Conservation (phyloP, 2,113 vertebrate species). For the Alethe diademata region DNA sequence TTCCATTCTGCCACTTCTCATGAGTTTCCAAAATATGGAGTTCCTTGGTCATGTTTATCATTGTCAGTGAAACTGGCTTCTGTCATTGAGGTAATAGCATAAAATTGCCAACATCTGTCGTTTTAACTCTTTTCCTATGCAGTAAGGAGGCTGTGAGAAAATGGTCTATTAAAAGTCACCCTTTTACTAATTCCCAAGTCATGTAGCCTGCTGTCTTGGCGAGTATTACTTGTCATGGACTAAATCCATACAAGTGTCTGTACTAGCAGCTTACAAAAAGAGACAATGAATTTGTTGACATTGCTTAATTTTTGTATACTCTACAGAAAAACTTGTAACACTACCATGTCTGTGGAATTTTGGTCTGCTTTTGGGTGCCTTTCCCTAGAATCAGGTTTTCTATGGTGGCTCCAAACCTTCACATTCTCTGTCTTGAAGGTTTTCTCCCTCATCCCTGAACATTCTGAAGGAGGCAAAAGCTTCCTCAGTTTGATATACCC, state of each 20-base stretch:
- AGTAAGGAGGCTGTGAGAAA: background rate
- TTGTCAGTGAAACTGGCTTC: background rate
- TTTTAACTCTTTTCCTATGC: background rate
- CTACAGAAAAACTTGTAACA: background rate
- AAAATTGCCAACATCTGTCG: background rate
- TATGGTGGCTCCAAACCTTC: background rate
- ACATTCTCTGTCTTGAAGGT: background rate
- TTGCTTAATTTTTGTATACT: background rate
- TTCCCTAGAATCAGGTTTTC: background rate
- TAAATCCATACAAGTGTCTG: accelerated
- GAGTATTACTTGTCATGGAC: background rate
- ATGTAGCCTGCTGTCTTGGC: background rate
- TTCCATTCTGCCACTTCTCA: background rate
- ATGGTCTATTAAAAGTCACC: background rate
- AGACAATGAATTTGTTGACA: background rate
- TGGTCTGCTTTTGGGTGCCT: background rate
- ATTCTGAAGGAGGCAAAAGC: background rate
- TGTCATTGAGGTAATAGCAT: background rate
- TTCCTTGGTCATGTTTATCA: background rate
- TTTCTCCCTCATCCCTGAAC: background rate
- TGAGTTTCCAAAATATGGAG: background rate
- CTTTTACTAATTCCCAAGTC: background rate
- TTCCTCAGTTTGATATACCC: background rate
- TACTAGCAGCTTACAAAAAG: background rate
- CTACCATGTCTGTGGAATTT: background rate